These are phyloP conservation scores for Corythaixoides concolor DNA, from an alignment of 2,113 vertebrate species.

Conservation along the genomic window DNA sequence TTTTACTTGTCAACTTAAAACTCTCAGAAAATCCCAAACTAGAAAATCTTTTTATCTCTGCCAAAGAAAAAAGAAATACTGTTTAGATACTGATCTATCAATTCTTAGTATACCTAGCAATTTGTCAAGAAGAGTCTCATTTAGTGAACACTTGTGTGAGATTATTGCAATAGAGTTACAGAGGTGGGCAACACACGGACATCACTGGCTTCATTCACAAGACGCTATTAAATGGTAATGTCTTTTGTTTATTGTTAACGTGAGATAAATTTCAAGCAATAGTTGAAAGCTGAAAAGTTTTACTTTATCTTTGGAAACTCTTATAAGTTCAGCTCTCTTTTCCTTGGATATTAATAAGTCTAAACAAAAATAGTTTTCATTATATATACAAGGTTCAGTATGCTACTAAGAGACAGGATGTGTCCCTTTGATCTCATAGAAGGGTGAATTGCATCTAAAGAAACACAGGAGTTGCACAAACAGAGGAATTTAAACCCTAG, in stretches of 20 bases:
- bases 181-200: not conserved
- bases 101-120: not conserved
- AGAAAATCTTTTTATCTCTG: not conserved
- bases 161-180: not conserved
- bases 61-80: not conserved
- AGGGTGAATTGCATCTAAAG: not conserved
- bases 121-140: not conserved
- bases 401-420: not conserved
- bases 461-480: not conserved
- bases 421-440: not conserved
- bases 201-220: not conserved
- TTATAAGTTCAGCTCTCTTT: not conserved
- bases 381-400: not conserved
- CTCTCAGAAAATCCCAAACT: not conserved
- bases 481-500: not conserved
- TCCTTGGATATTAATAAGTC: not conserved
- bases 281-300: not conserved
- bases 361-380: not conserved
- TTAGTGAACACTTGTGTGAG: not conserved
- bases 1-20: not conserved
- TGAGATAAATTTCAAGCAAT: not conserved
- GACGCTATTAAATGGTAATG: not conserved
- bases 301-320: not conserved
- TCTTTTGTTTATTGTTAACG: not conserved
- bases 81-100: not conserved